Base-by-base conservation (phyloP, 2,888 invertebrate genomes). In the Aquatica leii region DNA sequence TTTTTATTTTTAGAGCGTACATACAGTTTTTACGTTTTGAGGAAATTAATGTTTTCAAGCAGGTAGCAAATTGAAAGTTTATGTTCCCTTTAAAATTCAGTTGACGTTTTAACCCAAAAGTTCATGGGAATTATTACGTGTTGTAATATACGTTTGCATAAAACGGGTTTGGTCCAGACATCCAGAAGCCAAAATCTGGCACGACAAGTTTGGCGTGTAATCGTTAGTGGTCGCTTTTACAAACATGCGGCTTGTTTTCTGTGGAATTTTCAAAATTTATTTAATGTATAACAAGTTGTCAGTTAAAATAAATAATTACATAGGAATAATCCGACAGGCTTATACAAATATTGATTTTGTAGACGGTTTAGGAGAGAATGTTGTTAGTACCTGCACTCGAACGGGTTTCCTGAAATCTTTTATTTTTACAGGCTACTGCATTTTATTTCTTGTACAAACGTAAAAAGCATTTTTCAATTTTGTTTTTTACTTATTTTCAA, bases 141-240 rank as follows among this genome's bases (percentile, higher is more conserved):
- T 56, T 58, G n/a, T n/a, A n/a, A n/a, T n/a, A n/a, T n/a, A n/a
- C n/a, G n/a, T n/a, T n/a, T n/a, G n/a, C n/a, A 63, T 60, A 62
- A 66, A 69, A 67, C 67, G 51, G 62, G 60, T 60, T 66, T 54
- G 57, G 56, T 63, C 66, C 60, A 62, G 62, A 58, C 62, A n/a
- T 62, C 62, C 62, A 62, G 57, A 58, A 46, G 57, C 34, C 40
- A 35, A 59, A 57, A 62, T 62, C 57, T 41, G 24, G 62, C 52
- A 46, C 37, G 48, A 49, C 59, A 34, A 59, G 59, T 59, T 58
- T 43, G 40, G 6, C 12, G 40, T 5, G 40, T 40, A n/a, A 40
- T 12, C 40, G 6, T 40, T n/a, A 40, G 12, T 40, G n/a, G n/a
- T n/a, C n/a, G n/a, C n/a, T n/a, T n/a, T n/a, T n/a, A n/a, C n/a